phyloP scores from a whole-genome alignment of 1,140 invertebrate genomes.

The Saccostrea cuccullata region DNA sequence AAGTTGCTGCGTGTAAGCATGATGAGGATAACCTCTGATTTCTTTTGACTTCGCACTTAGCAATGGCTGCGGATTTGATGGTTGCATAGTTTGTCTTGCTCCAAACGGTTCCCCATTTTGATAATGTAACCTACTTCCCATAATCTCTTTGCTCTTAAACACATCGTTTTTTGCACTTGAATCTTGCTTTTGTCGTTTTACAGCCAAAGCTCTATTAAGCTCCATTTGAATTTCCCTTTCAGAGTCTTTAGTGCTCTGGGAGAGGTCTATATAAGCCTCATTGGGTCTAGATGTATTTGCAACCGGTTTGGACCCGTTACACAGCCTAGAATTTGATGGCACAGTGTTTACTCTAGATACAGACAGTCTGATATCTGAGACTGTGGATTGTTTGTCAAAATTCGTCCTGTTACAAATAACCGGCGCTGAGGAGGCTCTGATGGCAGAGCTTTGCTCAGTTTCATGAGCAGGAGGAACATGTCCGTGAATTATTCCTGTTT shows the following conservation, averaged over 20 bases:
- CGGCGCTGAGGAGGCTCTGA: neutral
- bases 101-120: neutral
- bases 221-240: conserved; percentile 39
- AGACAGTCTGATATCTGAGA: neutral
- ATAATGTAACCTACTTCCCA: neutral
- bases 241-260: conserved; percentile 4
- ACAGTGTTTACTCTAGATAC: neutral
- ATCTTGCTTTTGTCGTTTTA: conserved; percentile 17
- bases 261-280: neutral
- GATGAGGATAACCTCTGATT: neutral
- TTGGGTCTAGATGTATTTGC: neutral
- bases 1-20: neutral
- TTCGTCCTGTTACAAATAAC: neutral
- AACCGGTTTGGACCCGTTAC: neutral
- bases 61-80: neutral
- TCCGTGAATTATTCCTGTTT: neutral
- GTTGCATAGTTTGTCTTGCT: neutral
- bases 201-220: conserved; percentile 38
- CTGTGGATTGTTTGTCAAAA: neutral
- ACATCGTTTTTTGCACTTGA: neutral
- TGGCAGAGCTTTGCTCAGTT: neutral
- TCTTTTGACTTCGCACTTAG: neutral
- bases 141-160: neutral
- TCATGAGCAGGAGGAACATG: neutral
- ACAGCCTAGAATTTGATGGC: neutral